Evolutionary conservation across 1,140 invertebrate genomes (phyloP).

Genomic region (Brachionus paranguensis): DNA sequence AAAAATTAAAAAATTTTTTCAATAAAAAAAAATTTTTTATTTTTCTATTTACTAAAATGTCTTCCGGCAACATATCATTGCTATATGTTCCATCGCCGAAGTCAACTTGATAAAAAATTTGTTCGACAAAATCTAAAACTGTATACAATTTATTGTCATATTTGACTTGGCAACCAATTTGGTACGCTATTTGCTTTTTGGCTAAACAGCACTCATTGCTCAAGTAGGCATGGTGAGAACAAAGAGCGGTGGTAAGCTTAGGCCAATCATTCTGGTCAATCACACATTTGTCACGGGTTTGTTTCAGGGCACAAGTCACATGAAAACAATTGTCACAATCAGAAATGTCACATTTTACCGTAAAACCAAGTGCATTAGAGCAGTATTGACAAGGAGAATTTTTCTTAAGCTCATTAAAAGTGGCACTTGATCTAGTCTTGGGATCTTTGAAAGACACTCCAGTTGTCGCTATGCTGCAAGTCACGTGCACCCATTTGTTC

Average conservation of each 20-base stretch:
- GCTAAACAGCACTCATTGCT: neutral
- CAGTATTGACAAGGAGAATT: constrained; percentile 45
- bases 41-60: constrained; percentile 44
- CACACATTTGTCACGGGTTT: constrained; percentile 48
- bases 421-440: neutral
- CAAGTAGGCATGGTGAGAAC: constrained; percentile 48
- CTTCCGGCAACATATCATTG: constrained; percentile 60
- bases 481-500: constrained; percentile 57
- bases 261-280: constrained; percentile 57
- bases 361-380: constrained; percentile 45
- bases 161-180: constrained; percentile 57
- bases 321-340: constrained; percentile 56
- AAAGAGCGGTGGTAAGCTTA: constrained; percentile 57
- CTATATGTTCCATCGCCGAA: constrained; percentile 65
- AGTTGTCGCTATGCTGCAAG: constrained; percentile 58
- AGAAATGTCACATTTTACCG: constrained; percentile 56
- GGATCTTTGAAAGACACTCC: constrained; percentile 49
- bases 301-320: constrained; percentile 57
- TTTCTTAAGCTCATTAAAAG: neutral
- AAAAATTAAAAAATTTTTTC: neutral
- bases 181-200: constrained; percentile 42
- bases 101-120: constrained; percentile 61
- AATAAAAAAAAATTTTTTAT: neutral
- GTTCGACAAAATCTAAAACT: constrained; percentile 57
- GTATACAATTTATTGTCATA: constrained; percentile 62